Evolutionary conservation across 2,888 invertebrate genomes (phyloP).

Genomic region (Norana najaformis): DNA sequence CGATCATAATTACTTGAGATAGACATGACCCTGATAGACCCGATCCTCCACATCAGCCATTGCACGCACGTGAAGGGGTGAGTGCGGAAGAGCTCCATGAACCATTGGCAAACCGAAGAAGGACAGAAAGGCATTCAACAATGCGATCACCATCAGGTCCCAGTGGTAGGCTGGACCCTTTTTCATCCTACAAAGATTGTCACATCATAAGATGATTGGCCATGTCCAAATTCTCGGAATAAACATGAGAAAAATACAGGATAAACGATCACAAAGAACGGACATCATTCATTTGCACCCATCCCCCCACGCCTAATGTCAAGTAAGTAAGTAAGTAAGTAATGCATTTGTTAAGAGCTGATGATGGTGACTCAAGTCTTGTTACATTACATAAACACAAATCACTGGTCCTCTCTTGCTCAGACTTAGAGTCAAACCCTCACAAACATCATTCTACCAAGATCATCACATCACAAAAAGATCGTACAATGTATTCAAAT

Average conservation of each 20-base stretch:
- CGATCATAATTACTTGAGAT: slow-evolving; percentile 66
- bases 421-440: no score
- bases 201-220: not conserved
- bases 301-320: no score
- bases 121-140: slow-evolving; percentile 68
- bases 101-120: slow-evolving; percentile 68
- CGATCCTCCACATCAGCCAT: slow-evolving; percentile 70
- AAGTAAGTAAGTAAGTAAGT: no score
- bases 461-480: no score
- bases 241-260: not conserved
- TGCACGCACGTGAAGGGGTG: slow-evolving; percentile 69
- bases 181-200: slow-evolving; percentile 63
- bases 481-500: no score
- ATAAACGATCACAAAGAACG: not conserved
- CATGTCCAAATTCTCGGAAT: no score
- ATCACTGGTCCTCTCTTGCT: no score
- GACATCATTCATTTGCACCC: no score
- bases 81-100: slow-evolving; percentile 70
- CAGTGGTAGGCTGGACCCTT: slow-evolving; percentile 69
- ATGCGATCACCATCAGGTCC: slow-evolving; percentile 68
- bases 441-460: no score
- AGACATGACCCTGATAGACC: slow-evolving; percentile 69
- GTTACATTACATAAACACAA: no score
- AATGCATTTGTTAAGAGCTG: no score
- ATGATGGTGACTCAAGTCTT: no score